Evolutionary conservation across 2,113 vertebrate species (phyloP).

Genomic region (Aphelocoma coerulescens): DNA sequence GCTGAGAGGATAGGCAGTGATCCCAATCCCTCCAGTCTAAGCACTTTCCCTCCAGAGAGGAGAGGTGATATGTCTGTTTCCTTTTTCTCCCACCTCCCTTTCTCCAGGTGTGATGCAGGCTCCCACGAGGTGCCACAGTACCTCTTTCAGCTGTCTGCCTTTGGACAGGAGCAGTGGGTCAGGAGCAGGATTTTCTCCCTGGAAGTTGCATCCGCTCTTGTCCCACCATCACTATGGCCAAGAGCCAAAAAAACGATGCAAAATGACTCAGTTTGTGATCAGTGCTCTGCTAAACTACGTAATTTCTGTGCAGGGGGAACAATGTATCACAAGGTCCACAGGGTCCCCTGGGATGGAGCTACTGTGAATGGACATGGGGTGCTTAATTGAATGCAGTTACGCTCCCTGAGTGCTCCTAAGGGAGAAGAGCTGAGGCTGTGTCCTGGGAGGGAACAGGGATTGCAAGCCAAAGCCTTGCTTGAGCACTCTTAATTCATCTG

Average conservation of each 20-base stretch:
- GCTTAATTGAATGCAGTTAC: not conserved
- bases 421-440: not conserved
- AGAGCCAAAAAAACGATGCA: not conserved
- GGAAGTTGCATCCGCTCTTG: not conserved
- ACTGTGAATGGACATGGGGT: not conserved
- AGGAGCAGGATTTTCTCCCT: not conserved
- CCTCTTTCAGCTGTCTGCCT: not conserved
- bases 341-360: conserved; percentile 14
- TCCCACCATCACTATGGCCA: not conserved
- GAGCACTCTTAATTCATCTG: not conserved
- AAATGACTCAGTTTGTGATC: not conserved
- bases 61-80: not conserved
- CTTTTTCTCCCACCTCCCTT: not conserved
- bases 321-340: not conserved
- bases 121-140: not conserved
- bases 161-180: not conserved
- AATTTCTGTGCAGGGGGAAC: not conserved
- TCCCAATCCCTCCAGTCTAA: not conserved
- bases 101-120: not conserved
- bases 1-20: not conserved
- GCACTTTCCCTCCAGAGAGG: not conserved
- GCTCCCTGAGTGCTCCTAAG: not conserved
- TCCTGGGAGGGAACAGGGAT: not conserved
- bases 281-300: not conserved
- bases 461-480: not conserved